Evolutionary conservation across 2,113 vertebrate species (phyloP), one percentile per base, ranked within the genome.

Genomic region (Leiothrix lutea): DNA sequence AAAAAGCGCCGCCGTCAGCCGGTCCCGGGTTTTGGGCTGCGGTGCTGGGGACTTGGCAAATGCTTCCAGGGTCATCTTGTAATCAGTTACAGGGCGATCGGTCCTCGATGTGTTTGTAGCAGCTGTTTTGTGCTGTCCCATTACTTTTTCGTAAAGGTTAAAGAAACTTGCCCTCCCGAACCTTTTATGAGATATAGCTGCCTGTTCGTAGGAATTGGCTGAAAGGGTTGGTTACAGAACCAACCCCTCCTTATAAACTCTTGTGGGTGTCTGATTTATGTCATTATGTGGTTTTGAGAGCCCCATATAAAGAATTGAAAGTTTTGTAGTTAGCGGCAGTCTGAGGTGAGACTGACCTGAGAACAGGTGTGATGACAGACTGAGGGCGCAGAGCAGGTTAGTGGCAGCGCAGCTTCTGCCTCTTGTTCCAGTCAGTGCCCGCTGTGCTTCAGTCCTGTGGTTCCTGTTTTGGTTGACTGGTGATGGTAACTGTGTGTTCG

Each of bases 371-470:
- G 21, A 2, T 6, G 61, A 5, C 28, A 2, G 4, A 19, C 71
- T 38, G 35, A 35, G n/a, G 75, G 7, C 40, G 8, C 60, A 20
- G 31, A 56, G 40, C 5, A 2, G 4, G 61, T 71, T 8, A 21
- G 16, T 3, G 44, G 18, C 75, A 47, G 53, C 67, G 53, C 4
- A 2, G 0, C 8, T 60, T 44, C 38, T 58, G 1, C 22, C 11
- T 66, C 62, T 20, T 20, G 4, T 25, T n/a, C 25, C 74, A 12
- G 15, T 20, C 33, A 0, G 14, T n/a, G 85, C 25, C 22, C n/a
- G 2, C 29, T 6, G 1, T 14, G 2, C 42, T 31, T 44, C n/a
- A 20, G 36, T 45, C 5, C 0, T 14, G 14, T 14, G 14, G 45
- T 26, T 62, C 22, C 26, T 58, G 11, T 4, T 73, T 20, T 36